Percentiles rank a stretch among this genome's conserved stretches.
These are phyloP conservation scores for Troides helena DNA, from an alignment of 2,888 invertebrate genomes.

Conservation along the genomic window DNA sequence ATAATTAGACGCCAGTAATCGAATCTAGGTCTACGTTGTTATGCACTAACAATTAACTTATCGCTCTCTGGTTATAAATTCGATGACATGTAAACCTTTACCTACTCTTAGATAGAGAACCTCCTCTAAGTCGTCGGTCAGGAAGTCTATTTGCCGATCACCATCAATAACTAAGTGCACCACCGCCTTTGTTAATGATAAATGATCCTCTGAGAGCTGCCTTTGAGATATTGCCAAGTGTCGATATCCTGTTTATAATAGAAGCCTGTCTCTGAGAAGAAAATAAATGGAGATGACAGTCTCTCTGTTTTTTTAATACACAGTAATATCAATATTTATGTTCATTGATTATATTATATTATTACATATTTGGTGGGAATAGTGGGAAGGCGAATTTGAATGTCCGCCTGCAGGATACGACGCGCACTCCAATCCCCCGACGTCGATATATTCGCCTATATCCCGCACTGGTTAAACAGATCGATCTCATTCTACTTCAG, in stretches of 20 bases:
- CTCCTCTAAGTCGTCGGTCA: background rate
- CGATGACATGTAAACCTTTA: no score
- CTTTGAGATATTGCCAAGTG: constrained; percentile 18
- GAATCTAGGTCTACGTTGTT: constrained; percentile 51
- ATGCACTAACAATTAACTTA: constrained; percentile 17
- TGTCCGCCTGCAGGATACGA: no score
- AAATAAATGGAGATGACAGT: no score
- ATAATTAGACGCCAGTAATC: constrained; percentile 58
- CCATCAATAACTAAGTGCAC: constrained; percentile 21
- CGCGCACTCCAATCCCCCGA: no score
- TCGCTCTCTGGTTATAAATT: background rate
- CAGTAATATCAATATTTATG: no score
- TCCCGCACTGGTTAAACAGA: constrained; percentile 11
- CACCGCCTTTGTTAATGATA: constrained; percentile 18
- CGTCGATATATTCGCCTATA: no score
- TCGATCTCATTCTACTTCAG: constrained; percentile 13
- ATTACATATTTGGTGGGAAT: no score
- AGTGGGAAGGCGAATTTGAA: no score
- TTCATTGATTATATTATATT: no score
- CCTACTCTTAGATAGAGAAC: no score
- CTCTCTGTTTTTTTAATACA: no score
- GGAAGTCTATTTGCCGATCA: constrained; percentile 11
- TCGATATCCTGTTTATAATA: constrained; percentile 3
- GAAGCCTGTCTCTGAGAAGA: background rate
- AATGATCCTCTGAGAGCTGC: constrained; percentile 9